These are phyloP conservation scores for Micronycteris hirsuta DNA, from an alignment of 2,113 vertebrate genomes.

Conservation along the genomic window DNA sequence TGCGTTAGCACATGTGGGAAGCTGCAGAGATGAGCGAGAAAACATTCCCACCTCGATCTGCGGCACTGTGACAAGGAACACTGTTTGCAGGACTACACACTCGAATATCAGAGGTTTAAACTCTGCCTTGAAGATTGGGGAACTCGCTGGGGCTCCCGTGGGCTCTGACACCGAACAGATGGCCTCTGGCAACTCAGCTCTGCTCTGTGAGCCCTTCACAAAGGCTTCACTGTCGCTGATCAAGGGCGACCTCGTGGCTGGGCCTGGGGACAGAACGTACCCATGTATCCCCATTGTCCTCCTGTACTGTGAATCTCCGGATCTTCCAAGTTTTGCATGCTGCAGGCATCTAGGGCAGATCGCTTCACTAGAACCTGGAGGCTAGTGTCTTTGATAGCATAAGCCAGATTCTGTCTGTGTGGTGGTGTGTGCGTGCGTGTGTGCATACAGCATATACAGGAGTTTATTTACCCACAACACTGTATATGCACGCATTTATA, in stretches of 20 bases:
- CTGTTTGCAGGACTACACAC: slow-evolving; percentile 70
- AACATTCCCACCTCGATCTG: slow-evolving; percentile 70
- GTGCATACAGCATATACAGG: neutral
- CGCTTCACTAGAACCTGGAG: slow-evolving; percentile 76
- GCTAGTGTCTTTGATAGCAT: slow-evolving; percentile 76
- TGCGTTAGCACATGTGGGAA: slow-evolving; percentile 86
- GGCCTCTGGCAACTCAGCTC: slow-evolving; percentile 10
- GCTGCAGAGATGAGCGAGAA: slow-evolving; percentile 57
- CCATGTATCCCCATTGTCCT: slow-evolving; percentile 65
- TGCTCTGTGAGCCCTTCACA: slow-evolving; percentile 14
- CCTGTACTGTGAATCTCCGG: slow-evolving; percentile 79
- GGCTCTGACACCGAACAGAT: slow-evolving; percentile 18
- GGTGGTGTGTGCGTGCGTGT: neutral
- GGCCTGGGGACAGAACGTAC: slow-evolving; percentile 64
- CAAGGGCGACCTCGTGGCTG: slow-evolving; percentile 53
- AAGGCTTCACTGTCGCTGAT: neutral
- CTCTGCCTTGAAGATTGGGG: slow-evolving; percentile 65
- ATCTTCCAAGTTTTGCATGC: slow-evolving; percentile 83
- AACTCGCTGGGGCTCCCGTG: slow-evolving; percentile 47
- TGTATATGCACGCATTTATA: slow-evolving; percentile 62
- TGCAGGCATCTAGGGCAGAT: slow-evolving; percentile 77
- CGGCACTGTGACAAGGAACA: slow-evolving; percentile 71
- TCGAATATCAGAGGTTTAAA: slow-evolving; percentile 65
- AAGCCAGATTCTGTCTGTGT: slow-evolving; percentile 68
- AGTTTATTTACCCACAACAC: slow-evolving; percentile 13